Evolutionary conservation across 1,140 invertebrate genomes (phyloP), one percentile per base, ranked within the genome.

Genomic region (Drosophila mayri): DNA sequence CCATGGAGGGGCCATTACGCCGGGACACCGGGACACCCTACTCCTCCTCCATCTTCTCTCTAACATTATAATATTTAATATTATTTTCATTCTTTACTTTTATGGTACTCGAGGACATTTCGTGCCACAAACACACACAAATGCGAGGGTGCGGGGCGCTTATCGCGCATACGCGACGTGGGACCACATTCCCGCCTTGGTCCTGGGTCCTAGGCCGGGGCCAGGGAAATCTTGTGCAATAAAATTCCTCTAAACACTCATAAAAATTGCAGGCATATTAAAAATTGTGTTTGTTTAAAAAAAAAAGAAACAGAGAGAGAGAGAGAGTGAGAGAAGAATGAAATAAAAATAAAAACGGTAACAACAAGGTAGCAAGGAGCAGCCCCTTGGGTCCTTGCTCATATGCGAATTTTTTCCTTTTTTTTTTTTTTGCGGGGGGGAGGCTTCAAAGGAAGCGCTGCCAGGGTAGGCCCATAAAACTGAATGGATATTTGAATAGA

Each of bases 171-270:
- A 78, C 85, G 81, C 85, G 64, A 88, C 62, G 62, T 84, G 68
- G 84, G 73, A 79, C 68, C 49, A 63, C 62, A 50, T 49, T 43
- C 28, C 43, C 25, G 18, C 6, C 55, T 2, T 28, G 35, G 10
- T 18, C 14, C 44, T 32, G 18, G 11, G 30, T 43, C 58, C 85
- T 90, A 84, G 84, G 77, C 71, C 60, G 65, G 54, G 20, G 44
- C 44, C 22, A 28, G 46, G 65, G 72, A 88, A 91, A 92, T 91
- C 90, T 88, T 86, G 76, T 76, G 90, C 86, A 92, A 92, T 92
- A 92, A 92, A 92, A 92, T 92, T 92, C 90, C 91, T 92, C 84
- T 92, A 91, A 88, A 92, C 90, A 92, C 90, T 92, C 91, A 92
- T 92, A 92, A 92, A 92, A 92, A 92, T 92, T 91, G 86, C 83